Conservation (phyloP, 2,888 invertebrate genomes). For the Tipula vernalis region DNA sequence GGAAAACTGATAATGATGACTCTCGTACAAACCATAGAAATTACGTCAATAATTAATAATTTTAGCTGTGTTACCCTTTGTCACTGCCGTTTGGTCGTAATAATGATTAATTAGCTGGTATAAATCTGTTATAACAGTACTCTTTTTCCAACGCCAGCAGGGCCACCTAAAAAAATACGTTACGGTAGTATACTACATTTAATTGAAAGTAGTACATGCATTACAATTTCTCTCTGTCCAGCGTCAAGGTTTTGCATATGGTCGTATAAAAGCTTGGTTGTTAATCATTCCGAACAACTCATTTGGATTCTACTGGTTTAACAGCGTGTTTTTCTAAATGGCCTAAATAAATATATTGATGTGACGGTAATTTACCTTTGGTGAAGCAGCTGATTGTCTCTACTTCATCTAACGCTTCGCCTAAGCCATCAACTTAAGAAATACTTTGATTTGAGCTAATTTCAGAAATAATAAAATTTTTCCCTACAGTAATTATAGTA, state of each 20-base stretch:
- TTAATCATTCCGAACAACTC: not conserved
- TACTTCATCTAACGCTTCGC: not conserved
- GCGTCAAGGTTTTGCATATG: not conserved
- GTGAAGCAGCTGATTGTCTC: not conserved
- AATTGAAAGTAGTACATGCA: conserved; percentile 10
- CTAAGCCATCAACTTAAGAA: not conserved
- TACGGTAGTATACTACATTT: not conserved
- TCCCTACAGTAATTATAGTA: conserved; percentile 14
- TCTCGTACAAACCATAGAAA: conserved; percentile 10
- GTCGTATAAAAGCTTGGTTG: not conserved
- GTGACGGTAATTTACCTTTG: not conserved
- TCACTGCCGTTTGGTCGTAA: not conserved
- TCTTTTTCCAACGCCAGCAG: conserved; percentile 15
- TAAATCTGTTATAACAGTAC: conserved; percentile 8
- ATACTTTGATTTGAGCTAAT: not conserved
- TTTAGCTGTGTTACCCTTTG: not conserved
- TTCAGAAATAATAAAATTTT: conserved; percentile 17
- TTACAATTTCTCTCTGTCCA: not conserved
- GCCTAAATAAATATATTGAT: not conserved
- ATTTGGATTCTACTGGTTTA: not conserved
- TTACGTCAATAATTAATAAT: conserved; percentile 10
- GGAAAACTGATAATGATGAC: too few species aligned
- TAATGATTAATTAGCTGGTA: conserved; percentile 12
- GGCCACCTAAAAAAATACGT: not conserved
- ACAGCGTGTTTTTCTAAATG: not conserved